Evolutionary conservation across 2,113 vertebrate genomes (phyloP), one percentile per base, ranked within the genome.

Genomic region (Poeciliopsis retropinna): DNA sequence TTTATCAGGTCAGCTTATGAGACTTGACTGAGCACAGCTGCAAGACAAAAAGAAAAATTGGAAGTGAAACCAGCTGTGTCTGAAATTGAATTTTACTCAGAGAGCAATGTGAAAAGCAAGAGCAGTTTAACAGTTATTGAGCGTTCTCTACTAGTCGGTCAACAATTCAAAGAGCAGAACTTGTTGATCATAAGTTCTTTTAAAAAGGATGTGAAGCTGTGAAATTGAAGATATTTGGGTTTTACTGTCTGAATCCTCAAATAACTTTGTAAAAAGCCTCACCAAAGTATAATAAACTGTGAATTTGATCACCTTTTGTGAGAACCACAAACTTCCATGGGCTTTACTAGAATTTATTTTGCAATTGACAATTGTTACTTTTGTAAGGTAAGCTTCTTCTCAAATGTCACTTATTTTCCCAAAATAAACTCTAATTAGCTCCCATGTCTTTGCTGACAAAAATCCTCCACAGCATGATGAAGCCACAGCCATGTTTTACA

Each of bases 41-140:
- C 92, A 94, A 91, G 10, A 37, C 34, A 37, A 3, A 37, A 37
- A 37, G 0, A 37, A 37, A 3, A 67, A 92, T 86, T 89, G 75
- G 84, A 91, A 94, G 83, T 93, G 90, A 92, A 94, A 95, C 85
- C 94, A 95, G 94, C 93, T 95, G 94, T 84, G 82, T 88, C 78
- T 81, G 79, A 94, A 92, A 94, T 91, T 92, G 84, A 93, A 94
- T 94, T 94, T 93, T 77, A 41, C 72, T 64, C 80, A 75, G 90
- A 85, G 84, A 89, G 85, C 92, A 91, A 94, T 91, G 91, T 89
- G 91, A 89, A 94, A 93, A 94, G 91, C 92, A 85, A 92, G 87
- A 84, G 71, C 86, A 89, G 92, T 94, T 93, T 92, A 93, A 91
- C 91, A 92, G 91, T 89, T 92, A 93, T 93, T 92, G 91, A 87